These are phyloP conservation scores for Gobio occitaniae DNA, from an alignment of 2,797 vertebrate genomes.

Conservation along the genomic window DNA sequence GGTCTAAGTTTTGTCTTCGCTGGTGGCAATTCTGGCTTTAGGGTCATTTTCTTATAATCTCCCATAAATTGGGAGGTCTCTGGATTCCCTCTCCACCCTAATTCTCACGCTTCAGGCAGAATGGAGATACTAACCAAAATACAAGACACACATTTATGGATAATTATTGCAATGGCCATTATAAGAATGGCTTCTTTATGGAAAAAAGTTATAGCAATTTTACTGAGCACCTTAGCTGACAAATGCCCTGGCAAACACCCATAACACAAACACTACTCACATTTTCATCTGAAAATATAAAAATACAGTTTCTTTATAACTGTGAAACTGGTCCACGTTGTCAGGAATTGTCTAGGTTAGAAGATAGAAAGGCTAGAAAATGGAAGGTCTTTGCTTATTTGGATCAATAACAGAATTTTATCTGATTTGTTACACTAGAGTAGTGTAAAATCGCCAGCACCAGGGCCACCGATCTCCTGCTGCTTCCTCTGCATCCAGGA, in stretches of 20 bases:
- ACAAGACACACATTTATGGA: neutral
- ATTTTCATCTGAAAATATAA: neutral
- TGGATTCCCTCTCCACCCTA: neutral
- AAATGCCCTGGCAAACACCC: neutral
- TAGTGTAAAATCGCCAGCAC: neutral
- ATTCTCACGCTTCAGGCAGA: neutral
- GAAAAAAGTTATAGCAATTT: neutral
- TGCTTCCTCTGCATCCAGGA: neutral
- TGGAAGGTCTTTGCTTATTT: neutral
- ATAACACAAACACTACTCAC: neutral
- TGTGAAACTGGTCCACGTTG: neutral
- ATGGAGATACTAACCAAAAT: neutral
- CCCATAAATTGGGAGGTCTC: neutral
- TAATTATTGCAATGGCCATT: neutral
- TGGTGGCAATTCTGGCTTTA: neutral
- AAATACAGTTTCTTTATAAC: neutral
- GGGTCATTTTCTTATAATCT: neutral
- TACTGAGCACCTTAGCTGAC: neutral
- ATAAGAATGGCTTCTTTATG: neutral
- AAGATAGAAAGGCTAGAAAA: neutral
- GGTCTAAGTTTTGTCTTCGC: neutral
- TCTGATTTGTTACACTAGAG: neutral
- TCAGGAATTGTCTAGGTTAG: neutral
- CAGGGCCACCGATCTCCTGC: neutral
- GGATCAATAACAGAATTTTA: neutral